Base-by-base conservation (phyloP, 2,113 vertebrate genomes). In the Mastomys natalensis region DNA sequence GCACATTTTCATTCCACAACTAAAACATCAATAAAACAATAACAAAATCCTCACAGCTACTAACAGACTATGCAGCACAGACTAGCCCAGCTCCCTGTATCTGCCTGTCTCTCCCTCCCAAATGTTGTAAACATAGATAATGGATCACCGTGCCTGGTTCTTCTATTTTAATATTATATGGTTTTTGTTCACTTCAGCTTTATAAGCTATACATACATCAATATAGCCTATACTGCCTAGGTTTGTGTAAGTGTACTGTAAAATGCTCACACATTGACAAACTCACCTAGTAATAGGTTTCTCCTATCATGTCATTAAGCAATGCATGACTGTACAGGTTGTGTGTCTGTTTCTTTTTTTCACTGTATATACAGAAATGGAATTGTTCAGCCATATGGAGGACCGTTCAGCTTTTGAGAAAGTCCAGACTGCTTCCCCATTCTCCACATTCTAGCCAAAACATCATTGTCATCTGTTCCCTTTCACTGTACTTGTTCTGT, bases 321-420 rank as follows among this genome's bases (percentile, higher is more conserved):
- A 7, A 76, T 60, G 17, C n/a, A 60, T 58, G 53, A 22, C 51
- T 31, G 17, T 74, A 43, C 24, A 31, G 37, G 73, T 62, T 58
- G 45, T 43, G 51, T 29, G 31, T 72, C 62, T 58, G 40, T 43
- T 31, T 58, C 3, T 89, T 96, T 66, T 43, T 60, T 19, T 73
- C 43, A 4, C 77, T 77, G 62, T 37, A 43, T 7, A 64, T 29
- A 26, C 37, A 94, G 34, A 45, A 92, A 82, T 82, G 29, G 58
- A 95, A 58, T 51, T 64, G 43, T 2, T 77, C 29, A 40, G 29
- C 76, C 37, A 58, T 21, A 3, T 31, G 86, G 21, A 81, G 76
- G 76, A 76, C 48, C 82, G 34, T n/a, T 86, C 51, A 93, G 66
- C 11, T 55, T 90, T 74, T 82, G 80, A 37, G 53, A 93, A 84